phyloP scores from a whole-genome alignment of 2,113 vertebrate genomes.

The Grammomys surdaster region DNA sequence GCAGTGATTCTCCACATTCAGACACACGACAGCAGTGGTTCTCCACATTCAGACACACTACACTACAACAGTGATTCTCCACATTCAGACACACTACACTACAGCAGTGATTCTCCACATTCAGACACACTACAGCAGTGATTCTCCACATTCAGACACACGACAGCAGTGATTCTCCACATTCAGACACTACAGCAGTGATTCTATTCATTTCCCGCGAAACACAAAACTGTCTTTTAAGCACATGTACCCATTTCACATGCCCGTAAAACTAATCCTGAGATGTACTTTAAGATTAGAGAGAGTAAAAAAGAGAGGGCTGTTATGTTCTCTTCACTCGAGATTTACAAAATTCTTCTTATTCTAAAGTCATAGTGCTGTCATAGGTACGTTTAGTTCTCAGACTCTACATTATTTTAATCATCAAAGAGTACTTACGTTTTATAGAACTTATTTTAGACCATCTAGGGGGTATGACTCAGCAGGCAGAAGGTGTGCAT shows the following conservation, averaged over 20 bases:
- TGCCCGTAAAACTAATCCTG: neutral
- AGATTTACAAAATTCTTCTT: conserved; percentile 11
- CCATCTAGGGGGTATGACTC: neutral
- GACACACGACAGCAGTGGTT: too few species aligned
- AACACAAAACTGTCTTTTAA: conserved; percentile 1
- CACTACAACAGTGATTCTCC: too few species aligned
- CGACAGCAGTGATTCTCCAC: too few species aligned
- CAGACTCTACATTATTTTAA: neutral
- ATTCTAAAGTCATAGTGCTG: neutral
- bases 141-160: too few species aligned
- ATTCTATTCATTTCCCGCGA: neutral
- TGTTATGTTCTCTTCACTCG: neutral
- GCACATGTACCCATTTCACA: neutral
- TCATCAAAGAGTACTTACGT: neutral
- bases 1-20: too few species aligned
- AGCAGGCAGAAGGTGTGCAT: neutral
- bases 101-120: too few species aligned
- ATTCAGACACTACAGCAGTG: too few species aligned
- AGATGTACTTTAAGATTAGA: neutral
- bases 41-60: too few species aligned
- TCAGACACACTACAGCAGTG: too few species aligned
- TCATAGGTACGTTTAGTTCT: neutral
- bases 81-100: too few species aligned
- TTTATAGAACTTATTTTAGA: neutral
- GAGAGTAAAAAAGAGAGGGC: neutral